A percentile compares a stretch with the other conserved stretches of the same genome.
Evolutionary conservation across 2,888 invertebrate genomes (phyloP).

Genomic region (Agrypnus murinus): DNA sequence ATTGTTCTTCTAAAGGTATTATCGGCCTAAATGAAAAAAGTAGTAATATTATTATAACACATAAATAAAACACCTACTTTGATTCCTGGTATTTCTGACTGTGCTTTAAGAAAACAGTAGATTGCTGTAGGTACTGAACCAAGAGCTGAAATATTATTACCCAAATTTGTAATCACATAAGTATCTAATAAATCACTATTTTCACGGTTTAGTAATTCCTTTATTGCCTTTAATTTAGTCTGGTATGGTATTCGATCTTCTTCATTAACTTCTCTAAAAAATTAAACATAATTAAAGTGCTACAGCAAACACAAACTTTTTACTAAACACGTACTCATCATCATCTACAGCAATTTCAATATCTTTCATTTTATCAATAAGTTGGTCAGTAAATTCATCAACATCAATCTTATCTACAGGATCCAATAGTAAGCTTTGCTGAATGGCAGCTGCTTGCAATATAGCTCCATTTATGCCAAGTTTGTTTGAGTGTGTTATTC

Average conservation of each 20-base stretch:
- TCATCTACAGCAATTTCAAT: slow-evolving; percentile 72
- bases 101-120: slow-evolving; percentile 78
- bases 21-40: slow-evolving; percentile 68
- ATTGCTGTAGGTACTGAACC: slow-evolving; percentile 84
- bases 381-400: slow-evolving; percentile 71
- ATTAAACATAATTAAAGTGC: slow-evolving; percentile 16
- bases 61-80: slow-evolving; percentile 65
- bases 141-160: slow-evolving; percentile 78
- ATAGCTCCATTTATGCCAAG: slow-evolving; percentile 76
- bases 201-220: slow-evolving; percentile 71
- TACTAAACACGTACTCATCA: slow-evolving; percentile 59
- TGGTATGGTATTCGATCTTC: slow-evolving; percentile 70
- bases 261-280: slow-evolving; percentile 6
- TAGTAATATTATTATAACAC: too few species aligned
- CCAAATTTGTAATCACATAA: slow-evolving; percentile 74
- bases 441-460: slow-evolving; percentile 76
- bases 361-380: slow-evolving; percentile 73
- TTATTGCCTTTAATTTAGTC: slow-evolving; percentile 73
- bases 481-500: slow-evolving; percentile 78
- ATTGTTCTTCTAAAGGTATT: slow-evolving; percentile 78
- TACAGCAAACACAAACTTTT: not conserved
- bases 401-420: slow-evolving; percentile 71
- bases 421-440: slow-evolving; percentile 72
- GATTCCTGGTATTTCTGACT: slow-evolving; percentile 71
- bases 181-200: slow-evolving; percentile 69